Percentiles rank a stretch among this genome's conserved stretches.
phyloP scores from a whole-genome alignment of 2,797 vertebrate genomes.

The Nasua narica region DNA sequence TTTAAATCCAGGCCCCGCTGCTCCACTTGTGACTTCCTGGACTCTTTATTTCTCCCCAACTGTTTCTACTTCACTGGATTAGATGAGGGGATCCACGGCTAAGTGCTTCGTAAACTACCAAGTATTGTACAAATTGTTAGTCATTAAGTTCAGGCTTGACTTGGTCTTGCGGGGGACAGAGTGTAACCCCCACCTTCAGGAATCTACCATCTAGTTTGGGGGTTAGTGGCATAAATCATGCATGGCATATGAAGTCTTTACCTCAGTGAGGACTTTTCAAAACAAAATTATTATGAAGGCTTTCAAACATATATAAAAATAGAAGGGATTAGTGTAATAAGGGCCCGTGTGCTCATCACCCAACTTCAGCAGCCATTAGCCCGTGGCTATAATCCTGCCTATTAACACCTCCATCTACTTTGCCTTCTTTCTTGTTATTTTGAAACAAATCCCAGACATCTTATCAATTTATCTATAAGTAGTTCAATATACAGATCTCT shows the following conservation, averaged over 20 bases:
- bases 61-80: neutral
- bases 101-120: slow-evolving; percentile 33
- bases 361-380: neutral
- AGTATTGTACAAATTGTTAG: neutral
- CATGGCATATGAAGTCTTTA: neutral
- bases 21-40: neutral
- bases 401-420: neutral
- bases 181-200: neutral
- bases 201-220: neutral
- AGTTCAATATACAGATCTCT: neutral
- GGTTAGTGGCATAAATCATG: neutral
- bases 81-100: neutral
- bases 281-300: neutral
- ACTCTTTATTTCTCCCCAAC: neutral
- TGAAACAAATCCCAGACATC: neutral
- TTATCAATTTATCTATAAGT: slow-evolving; percentile 32
- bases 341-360: neutral
- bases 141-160: neutral
- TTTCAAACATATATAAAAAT: neutral
- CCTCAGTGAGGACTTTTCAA: neutral
- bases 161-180: neutral
- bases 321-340: slow-evolving; percentile 1
- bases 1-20: neutral
- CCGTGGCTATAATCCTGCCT: neutral
- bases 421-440: slow-evolving; percentile 42